Base-by-base conservation (phyloP, 2,888 invertebrate genomes). In the Lathronympha strigana region DNA sequence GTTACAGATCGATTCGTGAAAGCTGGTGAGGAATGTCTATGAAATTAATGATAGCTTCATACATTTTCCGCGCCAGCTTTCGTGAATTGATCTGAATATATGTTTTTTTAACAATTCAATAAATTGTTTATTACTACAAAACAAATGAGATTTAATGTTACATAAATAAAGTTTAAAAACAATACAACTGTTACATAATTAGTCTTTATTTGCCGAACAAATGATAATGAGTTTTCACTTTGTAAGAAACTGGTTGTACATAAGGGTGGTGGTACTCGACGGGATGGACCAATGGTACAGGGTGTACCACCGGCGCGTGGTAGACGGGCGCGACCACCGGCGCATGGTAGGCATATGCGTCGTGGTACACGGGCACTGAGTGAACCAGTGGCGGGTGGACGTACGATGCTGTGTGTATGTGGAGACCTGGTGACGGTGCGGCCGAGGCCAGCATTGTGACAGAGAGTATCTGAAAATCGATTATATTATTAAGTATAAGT, bases 191-290 rank as follows among this genome's bases (percentile, higher is more conserved):
- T n/a, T 21, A 0, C 4, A 38, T 8, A 4, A 28, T n/a, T 1
- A 36, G n/a, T 43, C 66, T 73, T 78, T 76, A 78, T 76, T 77
- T 77, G 2, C 80, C 78, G 64, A 77, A 77, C 3, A 78, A 43
- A 74, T 80, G 80, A 57, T 82, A 81, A 69, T 78, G 76, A 2
- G 76, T 76, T 61, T 83, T 83, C 25, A 82, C 78, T 69, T 83
- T 82, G 51, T 81, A 81, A 57, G 80, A 63, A 0, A 75, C 73
- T 0, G 67, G 63, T 6, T 66, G 68, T 0, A 73, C 72, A 1
- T 75, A 66, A 0, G 73, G 75, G 19, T 69, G 69, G 28, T 21
- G 69, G 69, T 9, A 45, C 23, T 2, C 21, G 17, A 38, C 38
- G 13, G 33, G n/a, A 13, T 66, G 66, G 9, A 53, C 31, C 11